Conservation (phyloP, 2,888 invertebrate species). For the Ophonus ardosiacus region DNA sequence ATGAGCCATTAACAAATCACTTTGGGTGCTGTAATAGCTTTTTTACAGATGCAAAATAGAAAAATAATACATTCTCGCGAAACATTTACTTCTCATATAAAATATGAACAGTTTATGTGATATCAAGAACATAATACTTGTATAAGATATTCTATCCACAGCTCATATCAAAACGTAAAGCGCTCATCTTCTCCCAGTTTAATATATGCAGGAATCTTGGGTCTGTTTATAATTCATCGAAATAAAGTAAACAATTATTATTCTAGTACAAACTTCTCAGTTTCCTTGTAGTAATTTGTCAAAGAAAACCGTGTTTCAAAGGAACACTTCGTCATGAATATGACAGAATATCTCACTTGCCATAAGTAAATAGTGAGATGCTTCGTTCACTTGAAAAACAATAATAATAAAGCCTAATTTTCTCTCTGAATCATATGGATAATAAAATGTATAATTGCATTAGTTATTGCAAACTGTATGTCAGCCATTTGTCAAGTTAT, state of each 20-base stretch:
- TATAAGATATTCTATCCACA: not conserved
- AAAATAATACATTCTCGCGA: too few relatives aligned
- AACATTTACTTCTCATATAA: too few relatives aligned
- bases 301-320: constrained; percentile 1
- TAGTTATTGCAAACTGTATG: too few relatives aligned
- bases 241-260: constrained; percentile 43
- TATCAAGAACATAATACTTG: not conserved
- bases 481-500: not conserved
- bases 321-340: not conserved
- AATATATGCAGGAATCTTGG: constrained; percentile 2
- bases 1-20: too few relatives aligned
- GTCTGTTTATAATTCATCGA: constrained; percentile 27
- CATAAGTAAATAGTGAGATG: not conserved
- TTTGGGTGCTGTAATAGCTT: too few relatives aligned
- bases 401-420: too few relatives aligned
- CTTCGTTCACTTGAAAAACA: too few relatives aligned
- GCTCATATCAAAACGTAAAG: not conserved
- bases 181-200: not conserved
- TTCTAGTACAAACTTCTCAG: constrained; percentile 18
- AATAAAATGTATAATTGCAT: too few relatives aligned
- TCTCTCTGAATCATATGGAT: too few relatives aligned
- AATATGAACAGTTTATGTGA: too few relatives aligned
- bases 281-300: constrained; percentile 23
- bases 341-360: not conserved
- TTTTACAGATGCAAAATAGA: too few relatives aligned